These are phyloP conservation scores for Micromys minutus DNA, from an alignment of 2,113 vertebrate genomes.

Conservation along the genomic window DNA sequence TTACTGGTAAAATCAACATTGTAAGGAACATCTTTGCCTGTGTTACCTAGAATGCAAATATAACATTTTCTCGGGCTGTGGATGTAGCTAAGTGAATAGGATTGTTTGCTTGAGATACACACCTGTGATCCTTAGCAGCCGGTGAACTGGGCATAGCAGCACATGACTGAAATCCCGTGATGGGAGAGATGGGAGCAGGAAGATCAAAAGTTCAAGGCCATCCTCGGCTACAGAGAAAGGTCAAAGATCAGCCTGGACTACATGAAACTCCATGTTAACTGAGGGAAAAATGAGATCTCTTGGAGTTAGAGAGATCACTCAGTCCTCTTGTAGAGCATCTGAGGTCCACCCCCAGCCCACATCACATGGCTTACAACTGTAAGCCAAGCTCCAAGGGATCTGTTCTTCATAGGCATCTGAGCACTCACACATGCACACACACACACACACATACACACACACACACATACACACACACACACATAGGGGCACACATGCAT, in stretches of 20 bases:
- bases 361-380: neutral
- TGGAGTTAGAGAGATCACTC: neutral
- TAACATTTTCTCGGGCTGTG: neutral
- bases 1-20: neutral
- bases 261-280: neutral
- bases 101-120: neutral
- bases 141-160: neutral
- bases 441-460: too few species aligned
- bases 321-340: neutral
- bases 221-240: neutral
- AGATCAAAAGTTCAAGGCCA: neutral
- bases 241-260: neutral
- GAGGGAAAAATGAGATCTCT: neutral
- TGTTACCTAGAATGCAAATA: neutral
- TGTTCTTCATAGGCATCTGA: neutral
- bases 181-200: neutral
- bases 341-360: neutral
- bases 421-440: neutral
- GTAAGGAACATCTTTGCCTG: neutral
- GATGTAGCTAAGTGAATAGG: too few species aligned
- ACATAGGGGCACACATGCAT: too few species aligned
- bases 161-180: neutral
- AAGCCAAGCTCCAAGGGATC: neutral
- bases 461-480: too few species aligned
- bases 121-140: neutral